Percentiles rank a stretch among this genome's conserved stretches.
Evolutionary conservation across 2,113 vertebrate species (phyloP).

Genomic region (Blennius ocellaris): DNA sequence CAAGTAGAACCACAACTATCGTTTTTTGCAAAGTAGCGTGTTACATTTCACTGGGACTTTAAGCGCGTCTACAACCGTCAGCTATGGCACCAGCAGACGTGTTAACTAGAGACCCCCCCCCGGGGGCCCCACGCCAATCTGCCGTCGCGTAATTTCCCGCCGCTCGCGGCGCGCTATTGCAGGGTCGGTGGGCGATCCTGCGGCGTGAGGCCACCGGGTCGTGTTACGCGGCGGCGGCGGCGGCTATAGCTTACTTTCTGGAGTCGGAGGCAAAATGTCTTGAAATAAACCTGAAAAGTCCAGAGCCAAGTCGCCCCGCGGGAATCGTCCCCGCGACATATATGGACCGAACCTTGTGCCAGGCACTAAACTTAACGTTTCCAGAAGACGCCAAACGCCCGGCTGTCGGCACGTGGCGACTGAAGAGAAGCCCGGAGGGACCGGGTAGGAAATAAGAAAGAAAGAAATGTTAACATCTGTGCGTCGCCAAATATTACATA

Average conservation of each 20-base stretch:
- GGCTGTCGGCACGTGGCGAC: conserved; percentile 29
- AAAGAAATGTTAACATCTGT: conserved; percentile 24
- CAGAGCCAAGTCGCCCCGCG: not conserved
- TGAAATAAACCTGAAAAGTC: not conserved
- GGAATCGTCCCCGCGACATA: not conserved
- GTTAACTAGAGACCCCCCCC: conserved; percentile 59
- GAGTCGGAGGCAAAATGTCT: conserved; percentile 9
- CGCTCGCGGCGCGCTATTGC: conserved; percentile 48
- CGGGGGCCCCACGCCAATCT: conserved; percentile 26
- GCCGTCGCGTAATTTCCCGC: conserved; percentile 43
- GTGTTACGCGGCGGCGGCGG: not conserved
- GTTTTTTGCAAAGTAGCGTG: too few relatives aligned
- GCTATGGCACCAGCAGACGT: conserved; percentile 54
- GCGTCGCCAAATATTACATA: not conserved
- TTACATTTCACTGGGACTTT: too few relatives aligned
- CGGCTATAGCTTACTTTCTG: not conserved
- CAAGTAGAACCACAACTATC: too few relatives aligned
- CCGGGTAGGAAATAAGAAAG: not conserved
- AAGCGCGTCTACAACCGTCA: conserved; percentile 54
- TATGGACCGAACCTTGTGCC: not conserved
- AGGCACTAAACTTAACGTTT: not conserved
- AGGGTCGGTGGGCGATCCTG: conserved; percentile 14
- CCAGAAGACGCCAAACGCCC: not conserved
- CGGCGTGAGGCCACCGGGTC: conserved; percentile 25
- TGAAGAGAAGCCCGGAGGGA: not conserved